Conservation (phyloP, 2,888 invertebrate genomes). For the Drosophila kambysellisi region DNA sequence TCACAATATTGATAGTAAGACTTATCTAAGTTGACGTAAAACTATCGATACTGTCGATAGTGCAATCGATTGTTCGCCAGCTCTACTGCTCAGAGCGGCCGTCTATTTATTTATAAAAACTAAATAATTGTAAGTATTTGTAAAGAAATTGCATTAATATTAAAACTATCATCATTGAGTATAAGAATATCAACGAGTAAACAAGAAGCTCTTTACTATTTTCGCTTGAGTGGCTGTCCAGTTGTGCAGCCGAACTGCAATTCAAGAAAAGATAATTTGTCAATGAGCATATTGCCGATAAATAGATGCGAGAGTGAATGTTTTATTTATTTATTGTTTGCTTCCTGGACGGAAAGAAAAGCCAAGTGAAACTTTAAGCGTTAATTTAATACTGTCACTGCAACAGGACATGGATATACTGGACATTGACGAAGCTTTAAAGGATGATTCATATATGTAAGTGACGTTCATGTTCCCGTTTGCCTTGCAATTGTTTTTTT, state of each 20-base stretch:
- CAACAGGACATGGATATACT: conserved; percentile 83
- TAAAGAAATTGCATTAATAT: conserved; percentile 16
- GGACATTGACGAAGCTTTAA: conserved; percentile 84
- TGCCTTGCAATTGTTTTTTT: conserved; percentile 19
- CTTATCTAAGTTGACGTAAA: not conserved
- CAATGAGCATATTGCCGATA: conserved; percentile 1
- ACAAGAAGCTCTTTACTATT: conserved; percentile 9
- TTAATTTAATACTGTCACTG: conserved; percentile 2
- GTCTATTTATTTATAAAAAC: conserved; percentile 50
- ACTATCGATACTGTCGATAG: not conserved
- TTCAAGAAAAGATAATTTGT: conserved; percentile 2
- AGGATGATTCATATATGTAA: conserved; percentile 85
- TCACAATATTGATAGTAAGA: not conserved
- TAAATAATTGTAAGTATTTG: conserved; percentile 36
- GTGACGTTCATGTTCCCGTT: conserved; percentile 49
- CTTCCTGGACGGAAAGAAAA: conserved; percentile 19
- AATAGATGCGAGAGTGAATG: conserved; percentile 6
- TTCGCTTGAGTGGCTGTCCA: not conserved
- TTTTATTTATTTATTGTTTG: conserved; percentile 4
- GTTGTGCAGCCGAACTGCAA: too few relatives aligned
- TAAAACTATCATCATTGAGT: conserved; percentile 15
- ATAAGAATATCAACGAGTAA: not conserved
- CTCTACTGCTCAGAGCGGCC: conserved; percentile 21
- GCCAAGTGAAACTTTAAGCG: conserved; percentile 16
- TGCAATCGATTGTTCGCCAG: conserved; percentile 1